Evolutionary conservation across 2,888 invertebrate species (phyloP).

Genomic region (Slavum lentiscoides): DNA sequence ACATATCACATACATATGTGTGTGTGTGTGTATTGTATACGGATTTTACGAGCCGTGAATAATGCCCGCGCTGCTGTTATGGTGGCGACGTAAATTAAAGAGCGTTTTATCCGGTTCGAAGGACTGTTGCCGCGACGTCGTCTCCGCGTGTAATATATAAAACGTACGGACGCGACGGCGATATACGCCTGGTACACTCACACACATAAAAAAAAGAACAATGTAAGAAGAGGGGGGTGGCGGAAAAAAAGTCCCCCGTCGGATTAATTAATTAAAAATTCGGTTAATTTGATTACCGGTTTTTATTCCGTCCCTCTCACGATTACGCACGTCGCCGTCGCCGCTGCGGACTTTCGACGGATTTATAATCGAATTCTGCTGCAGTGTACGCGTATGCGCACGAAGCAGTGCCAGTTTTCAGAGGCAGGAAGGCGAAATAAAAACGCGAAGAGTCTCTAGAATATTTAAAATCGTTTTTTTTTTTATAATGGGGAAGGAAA

Average conservation of each 20-base stretch:
- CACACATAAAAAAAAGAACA: no score
- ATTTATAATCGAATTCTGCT: neutral
- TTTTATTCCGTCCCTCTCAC: slow-evolving; percentile 6
- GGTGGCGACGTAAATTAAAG: slow-evolving; percentile 50
- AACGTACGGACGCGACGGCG: slow-evolving; percentile 5
- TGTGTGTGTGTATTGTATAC: slow-evolving; percentile 12
- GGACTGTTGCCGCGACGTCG: neutral
- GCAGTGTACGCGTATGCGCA: no score
- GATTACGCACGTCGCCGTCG: neutral
- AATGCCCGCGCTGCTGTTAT: slow-evolving; percentile 34
- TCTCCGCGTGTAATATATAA: neutral
- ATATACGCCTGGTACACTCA: slow-evolving; percentile 1
- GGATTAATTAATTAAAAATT: slow-evolving; percentile 48
- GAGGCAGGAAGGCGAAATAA: no score
- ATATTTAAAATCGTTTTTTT: no score
- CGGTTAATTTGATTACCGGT: slow-evolving; percentile 39
- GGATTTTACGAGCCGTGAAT: slow-evolving; percentile 52
- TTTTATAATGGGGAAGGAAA: no score
- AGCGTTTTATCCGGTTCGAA: slow-evolving; percentile 42
- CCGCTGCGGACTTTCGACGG: neutral
- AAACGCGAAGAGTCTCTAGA: no score
- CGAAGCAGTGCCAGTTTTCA: no score
- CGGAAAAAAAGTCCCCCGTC: neutral
- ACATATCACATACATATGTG: neutral
- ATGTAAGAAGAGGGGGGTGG: slow-evolving; percentile 19